Conservation (phyloP, 1,140 invertebrate genomes). For the Manduca sexta region DNA sequence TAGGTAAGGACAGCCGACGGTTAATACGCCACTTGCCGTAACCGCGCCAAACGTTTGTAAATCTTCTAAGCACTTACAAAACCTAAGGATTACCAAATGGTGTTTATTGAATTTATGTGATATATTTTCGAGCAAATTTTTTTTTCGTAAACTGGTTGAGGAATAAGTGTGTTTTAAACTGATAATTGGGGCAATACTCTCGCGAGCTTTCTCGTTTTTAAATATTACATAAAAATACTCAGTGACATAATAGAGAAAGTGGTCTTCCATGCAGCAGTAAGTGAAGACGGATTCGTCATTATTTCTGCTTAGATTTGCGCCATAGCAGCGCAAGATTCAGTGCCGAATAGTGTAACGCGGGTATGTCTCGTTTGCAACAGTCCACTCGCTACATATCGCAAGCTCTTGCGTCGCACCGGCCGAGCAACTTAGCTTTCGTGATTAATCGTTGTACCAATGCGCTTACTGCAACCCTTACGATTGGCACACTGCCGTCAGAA, state of each 20-base stretch:
- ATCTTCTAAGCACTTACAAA: conserved; percentile 51
- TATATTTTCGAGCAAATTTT: too few species aligned
- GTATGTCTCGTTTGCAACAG: conserved; percentile 40
- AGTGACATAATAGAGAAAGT: too few species aligned
- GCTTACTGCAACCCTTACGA: conserved; percentile 23
- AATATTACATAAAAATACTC: too few species aligned
- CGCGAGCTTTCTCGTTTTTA: too few species aligned
- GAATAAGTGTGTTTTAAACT: too few species aligned
- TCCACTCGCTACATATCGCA: conserved; percentile 53
- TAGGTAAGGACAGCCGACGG: conserved; percentile 32
- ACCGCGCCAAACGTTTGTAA: conserved; percentile 44
- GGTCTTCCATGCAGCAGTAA: too few species aligned
- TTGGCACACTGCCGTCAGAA: neutral
- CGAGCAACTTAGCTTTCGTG: conserved; percentile 38
- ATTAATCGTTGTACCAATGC: conserved; percentile 49
- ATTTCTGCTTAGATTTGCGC: conserved; percentile 49
- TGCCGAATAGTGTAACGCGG: conserved; percentile 48
- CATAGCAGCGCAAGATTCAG: conserved; percentile 39
- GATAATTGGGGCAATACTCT: too few species aligned
- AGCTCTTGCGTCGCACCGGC: conserved; percentile 49
- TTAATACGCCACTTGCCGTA: conserved; percentile 34
- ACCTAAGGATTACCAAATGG: conserved; percentile 45
- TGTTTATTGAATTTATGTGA: too few species aligned
- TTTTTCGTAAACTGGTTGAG: conserved; percentile 2
- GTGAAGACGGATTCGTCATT: conserved; percentile 28